phyloP scores from a whole-genome alignment of 2,113 vertebrate species.

The Callorhinus ursinus region DNA sequence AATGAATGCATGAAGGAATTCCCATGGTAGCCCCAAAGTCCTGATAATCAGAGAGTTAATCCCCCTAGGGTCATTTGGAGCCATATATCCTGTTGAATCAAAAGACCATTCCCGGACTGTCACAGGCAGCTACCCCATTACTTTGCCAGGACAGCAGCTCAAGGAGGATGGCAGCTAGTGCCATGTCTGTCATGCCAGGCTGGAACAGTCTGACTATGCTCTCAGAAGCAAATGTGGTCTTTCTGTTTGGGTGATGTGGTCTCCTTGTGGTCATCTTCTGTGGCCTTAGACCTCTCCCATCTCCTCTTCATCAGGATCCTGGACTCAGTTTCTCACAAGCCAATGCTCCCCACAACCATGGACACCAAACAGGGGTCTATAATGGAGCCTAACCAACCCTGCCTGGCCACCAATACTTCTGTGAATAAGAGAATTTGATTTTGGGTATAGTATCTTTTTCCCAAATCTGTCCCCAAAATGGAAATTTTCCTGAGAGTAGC shows the following conservation, averaged over 20 bases:
- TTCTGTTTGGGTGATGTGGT: background rate
- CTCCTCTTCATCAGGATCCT: background rate
- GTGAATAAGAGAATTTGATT: background rate
- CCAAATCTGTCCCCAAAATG: slow-evolving; percentile 15
- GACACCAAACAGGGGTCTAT: background rate
- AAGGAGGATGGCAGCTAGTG: background rate
- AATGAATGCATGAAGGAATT: background rate
- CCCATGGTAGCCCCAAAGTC: background rate
- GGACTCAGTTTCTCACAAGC: background rate
- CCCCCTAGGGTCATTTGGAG: no score
- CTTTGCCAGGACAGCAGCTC: background rate
- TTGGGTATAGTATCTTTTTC: slow-evolving; percentile 31
- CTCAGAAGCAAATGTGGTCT: background rate
- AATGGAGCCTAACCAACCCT: background rate
- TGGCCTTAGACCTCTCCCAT: background rate
- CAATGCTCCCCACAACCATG: background rate
- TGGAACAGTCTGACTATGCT: background rate
- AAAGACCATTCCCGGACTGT: background rate
- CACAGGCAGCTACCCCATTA: background rate
- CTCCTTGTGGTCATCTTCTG: background rate
- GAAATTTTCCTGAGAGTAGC: slow-evolving; percentile 72
- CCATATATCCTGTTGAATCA: background rate
- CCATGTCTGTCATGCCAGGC: background rate
- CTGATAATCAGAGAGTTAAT: background rate
- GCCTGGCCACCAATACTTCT: background rate